Conservation (phyloP, 37 sponge, comb jelly and placozoan species). For the Mnemiopsis leidyi region DNA sequence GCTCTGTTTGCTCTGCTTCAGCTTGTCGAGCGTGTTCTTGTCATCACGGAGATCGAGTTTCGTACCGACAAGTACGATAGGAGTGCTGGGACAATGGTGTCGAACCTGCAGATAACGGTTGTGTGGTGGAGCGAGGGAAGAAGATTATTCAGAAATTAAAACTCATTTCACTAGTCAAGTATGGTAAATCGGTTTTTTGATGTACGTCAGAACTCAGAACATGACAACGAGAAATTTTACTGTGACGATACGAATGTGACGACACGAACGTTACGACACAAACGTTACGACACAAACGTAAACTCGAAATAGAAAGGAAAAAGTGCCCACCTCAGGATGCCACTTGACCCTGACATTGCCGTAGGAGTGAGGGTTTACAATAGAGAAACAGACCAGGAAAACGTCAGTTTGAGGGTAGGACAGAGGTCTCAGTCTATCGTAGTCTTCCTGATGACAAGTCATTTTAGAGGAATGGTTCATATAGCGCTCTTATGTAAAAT, state of each 20-base stretch:
- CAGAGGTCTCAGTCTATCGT: constrained; percentile 85
- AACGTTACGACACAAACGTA: too few species aligned
- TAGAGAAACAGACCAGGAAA: constrained; percentile 73
- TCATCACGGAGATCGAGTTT: constrained; percentile 84
- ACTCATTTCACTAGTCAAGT: too few species aligned
- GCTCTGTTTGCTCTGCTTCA: constrained; percentile 66
- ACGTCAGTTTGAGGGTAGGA: constrained; percentile 92
- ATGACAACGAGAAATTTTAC: too few species aligned
- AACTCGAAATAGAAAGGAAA: too few species aligned
- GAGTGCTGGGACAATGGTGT: constrained; percentile 86
- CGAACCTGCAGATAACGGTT: constrained; percentile 74
- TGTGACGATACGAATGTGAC: too few species aligned
- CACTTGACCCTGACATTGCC: constrained; percentile 70
- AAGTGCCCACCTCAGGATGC: constrained; percentile 62
- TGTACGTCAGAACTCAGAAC: too few species aligned
- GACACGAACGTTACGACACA: too few species aligned
- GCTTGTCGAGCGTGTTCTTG: constrained; percentile 67
- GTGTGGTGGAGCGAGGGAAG: too few species aligned
- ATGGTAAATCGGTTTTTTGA: too few species aligned
- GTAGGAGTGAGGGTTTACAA: constrained; percentile 70
- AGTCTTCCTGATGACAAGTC: constrained; percentile 80
- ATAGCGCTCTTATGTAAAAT: too few species aligned
- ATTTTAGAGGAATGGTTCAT: too few species aligned
- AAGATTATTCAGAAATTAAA: too few species aligned
- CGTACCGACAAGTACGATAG: constrained; percentile 81